These are phyloP conservation scores for Andrena chrysosceles DNA, from an alignment of 2,888 invertebrate genomes.

Conservation along the genomic window DNA sequence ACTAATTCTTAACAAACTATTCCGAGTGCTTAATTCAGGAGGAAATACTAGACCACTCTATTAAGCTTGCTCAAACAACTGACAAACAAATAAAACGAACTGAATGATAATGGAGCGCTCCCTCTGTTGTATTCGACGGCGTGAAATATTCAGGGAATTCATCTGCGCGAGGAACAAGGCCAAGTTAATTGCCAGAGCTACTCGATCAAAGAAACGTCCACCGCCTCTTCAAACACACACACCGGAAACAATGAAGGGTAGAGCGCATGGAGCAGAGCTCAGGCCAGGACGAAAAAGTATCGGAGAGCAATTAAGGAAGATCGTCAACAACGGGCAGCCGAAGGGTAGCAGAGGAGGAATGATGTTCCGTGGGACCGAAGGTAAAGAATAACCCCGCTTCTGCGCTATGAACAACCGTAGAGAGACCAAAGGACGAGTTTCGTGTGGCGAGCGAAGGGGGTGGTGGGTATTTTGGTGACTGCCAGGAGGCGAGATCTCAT, in stretches of 20 bases:
- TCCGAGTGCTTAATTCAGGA: too few species aligned
- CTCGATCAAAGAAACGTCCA: slow-evolving; percentile 34
- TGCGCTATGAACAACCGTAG: neutral
- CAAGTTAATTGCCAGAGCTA: slow-evolving; percentile 17
- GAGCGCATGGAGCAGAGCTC: neutral
- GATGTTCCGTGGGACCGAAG: neutral
- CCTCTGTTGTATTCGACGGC: neutral
- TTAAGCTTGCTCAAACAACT: too few species aligned
- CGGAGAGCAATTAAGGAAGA: slow-evolving; percentile 36
- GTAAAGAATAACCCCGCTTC: neutral
- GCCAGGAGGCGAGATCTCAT: slow-evolving; percentile 61
- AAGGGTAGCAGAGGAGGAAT: neutral
- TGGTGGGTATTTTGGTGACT: slow-evolving; percentile 37
- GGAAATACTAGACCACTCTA: too few species aligned
- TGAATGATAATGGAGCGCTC: neutral
- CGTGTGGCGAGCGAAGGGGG: slow-evolving; percentile 11
- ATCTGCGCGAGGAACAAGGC: neutral
- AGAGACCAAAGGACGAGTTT: neutral
- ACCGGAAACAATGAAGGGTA: slow-evolving; percentile 4
- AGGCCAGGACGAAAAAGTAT: neutral
- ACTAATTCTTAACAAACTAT: too few species aligned
- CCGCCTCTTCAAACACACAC: neutral
- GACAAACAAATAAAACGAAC: too few species aligned
- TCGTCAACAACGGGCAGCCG: neutral
- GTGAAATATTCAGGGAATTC: slow-evolving; percentile 17